Base-by-base conservation (phyloP, 2,797 vertebrate species). In the Phataginus tricuspis region DNA sequence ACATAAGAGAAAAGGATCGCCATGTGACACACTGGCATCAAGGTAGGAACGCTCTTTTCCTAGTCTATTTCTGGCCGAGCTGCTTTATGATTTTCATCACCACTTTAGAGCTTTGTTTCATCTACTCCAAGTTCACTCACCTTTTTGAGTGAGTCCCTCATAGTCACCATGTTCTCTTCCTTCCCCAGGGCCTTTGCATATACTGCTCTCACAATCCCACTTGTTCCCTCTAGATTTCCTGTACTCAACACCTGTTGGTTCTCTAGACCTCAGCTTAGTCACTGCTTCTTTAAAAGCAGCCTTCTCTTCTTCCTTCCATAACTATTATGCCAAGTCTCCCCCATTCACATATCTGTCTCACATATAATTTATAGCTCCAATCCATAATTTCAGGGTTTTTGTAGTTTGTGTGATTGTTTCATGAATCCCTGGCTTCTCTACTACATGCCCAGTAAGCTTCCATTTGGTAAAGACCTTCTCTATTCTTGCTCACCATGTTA, bases 1-100 rank as follows among this genome's bases (percentile, higher is more conserved):
- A 83, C 99, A 99, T 96, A 99, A 99, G 98, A 99, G 99, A 98
- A 99, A 99, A 98, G 99, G 99, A 97, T 99, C 99, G 0, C 99
- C 99, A 96, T 99, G 99, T 91, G 99, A 99, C 98, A 99, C 99
- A 6, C 98, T 99, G 75, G 99, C 99, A 86, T 99, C 99, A 97
- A 99, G 99, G 99, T 99, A 98, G 87, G 97, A 89, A 31, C 13
- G 0, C 55, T 1, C 4, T 69, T 69, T 92, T n/a, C 90, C 74
- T 53, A 4, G 25, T 72, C 93, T 49, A 0, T 95, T 91, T 95
- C 57, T 86, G 78, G 71, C 63, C 57, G 7, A 71, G 84, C 82
- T 86, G 64, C 75, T 86, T 68, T 93, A 49, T 78, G 72, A 59
- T 96, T 97, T 94, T 89, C 69, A 39, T 21, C 0, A 55, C 29